Evolutionary conservation across 2,888 invertebrate species (phyloP).

Genomic region (Pycnomerus fuliginosus): DNA sequence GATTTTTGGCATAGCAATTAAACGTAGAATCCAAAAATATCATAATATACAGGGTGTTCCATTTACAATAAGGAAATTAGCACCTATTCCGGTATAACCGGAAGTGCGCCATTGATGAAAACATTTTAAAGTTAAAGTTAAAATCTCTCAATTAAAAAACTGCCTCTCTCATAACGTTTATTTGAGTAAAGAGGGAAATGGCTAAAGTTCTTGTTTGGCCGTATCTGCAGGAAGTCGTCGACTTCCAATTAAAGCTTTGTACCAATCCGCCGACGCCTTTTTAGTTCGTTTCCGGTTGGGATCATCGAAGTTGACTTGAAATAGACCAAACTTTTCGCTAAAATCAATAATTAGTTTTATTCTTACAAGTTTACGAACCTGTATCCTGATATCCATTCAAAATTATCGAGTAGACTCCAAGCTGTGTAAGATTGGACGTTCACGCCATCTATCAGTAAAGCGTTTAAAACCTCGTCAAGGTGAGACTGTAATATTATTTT

Average conservation of each 20-base stretch:
- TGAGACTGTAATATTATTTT: slow-evolving; percentile 37
- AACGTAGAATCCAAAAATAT: too few relatives aligned
- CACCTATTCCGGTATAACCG: too few relatives aligned
- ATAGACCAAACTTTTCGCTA: slow-evolving; percentile 66
- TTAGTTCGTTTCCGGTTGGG: slow-evolving; percentile 59
- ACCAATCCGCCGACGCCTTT: slow-evolving; percentile 61
- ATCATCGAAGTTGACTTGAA: slow-evolving; percentile 64
- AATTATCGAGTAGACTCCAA: slow-evolving; percentile 65
- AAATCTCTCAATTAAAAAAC: too few relatives aligned
- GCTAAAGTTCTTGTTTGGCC: slow-evolving; percentile 3
- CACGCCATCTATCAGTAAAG: slow-evolving; percentile 49
- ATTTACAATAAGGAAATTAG: too few relatives aligned
- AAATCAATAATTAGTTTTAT: slow-evolving; percentile 35
- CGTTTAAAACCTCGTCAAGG: slow-evolving; percentile 31
- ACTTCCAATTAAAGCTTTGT: slow-evolving; percentile 55
- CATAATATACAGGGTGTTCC: too few relatives aligned
- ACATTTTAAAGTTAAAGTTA: too few relatives aligned
- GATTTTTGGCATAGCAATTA: too few relatives aligned
- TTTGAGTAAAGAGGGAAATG: slow-evolving; percentile 2
- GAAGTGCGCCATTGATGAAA: too few relatives aligned
- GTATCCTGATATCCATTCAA: slow-evolving; percentile 61
- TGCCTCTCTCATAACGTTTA: too few relatives aligned
- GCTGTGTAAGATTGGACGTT: slow-evolving; percentile 58
- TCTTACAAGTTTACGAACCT: slow-evolving; percentile 34
- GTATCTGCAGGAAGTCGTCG: slow-evolving; percentile 2